Evolutionary conservation across 2,888 invertebrate species (phyloP).

Genomic region (Aphelenchoides bicaudatus): DNA sequence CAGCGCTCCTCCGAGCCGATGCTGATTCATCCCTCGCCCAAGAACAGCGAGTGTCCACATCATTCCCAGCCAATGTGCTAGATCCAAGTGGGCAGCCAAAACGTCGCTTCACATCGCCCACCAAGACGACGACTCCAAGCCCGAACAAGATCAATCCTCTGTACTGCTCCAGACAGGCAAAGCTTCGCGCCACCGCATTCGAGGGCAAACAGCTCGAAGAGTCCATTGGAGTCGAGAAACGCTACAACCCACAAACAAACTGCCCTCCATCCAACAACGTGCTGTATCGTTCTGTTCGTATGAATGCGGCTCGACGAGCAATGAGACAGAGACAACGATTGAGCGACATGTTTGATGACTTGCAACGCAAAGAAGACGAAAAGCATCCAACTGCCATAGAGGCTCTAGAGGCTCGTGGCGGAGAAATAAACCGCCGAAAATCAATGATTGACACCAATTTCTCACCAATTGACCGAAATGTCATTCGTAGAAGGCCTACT

Average conservation of each 20-base stretch:
- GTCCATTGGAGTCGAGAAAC: conserved; percentile 21
- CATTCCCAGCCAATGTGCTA: neutral
- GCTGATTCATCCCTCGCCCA: no score
- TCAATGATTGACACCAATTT: neutral
- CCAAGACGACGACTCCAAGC: no score
- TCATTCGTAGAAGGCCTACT: conserved; percentile 5
- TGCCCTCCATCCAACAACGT: conserved; percentile 10
- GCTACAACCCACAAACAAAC: no score
- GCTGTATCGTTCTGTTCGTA: conserved; percentile 22
- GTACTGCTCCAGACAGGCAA: no score
- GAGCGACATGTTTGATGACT: conserved; percentile 23
- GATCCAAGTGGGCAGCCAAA: neutral
- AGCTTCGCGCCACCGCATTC: neutral
- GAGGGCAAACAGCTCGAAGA: neutral
- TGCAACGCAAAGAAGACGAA: conserved; percentile 10
- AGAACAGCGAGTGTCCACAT: conserved; percentile 1
- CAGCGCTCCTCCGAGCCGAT: no score
- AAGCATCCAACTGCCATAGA: conserved; percentile 16
- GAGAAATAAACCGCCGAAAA: neutral
- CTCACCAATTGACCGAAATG: no score
- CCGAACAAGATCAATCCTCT: no score
- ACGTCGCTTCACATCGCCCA: conserved; percentile 9
- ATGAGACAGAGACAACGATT: conserved; percentile 12
- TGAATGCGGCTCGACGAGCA: conserved; percentile 24
- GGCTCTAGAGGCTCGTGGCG: neutral